A percentile compares a stretch with the other conserved stretches of the same genome.
These are phyloP conservation scores for Sympetrum striolatum DNA, from an alignment of 2,888 invertebrate species.

Conservation along the genomic window DNA sequence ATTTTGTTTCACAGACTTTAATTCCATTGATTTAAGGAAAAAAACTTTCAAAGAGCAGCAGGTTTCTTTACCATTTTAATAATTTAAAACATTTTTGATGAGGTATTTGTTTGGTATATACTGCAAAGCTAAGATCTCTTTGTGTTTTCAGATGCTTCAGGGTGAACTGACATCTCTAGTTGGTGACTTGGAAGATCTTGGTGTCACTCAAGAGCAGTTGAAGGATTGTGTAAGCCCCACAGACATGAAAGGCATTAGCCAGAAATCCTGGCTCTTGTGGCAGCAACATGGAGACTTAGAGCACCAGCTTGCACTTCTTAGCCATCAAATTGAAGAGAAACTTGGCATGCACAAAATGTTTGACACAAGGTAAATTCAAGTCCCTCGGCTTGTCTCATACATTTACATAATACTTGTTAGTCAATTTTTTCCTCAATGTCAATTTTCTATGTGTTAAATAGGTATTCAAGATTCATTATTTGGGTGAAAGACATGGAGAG, in stretches of 20 bases:
- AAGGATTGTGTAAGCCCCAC: slow-evolving; percentile 84
- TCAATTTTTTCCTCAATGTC: background rate
- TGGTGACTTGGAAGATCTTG: slow-evolving; percentile 73
- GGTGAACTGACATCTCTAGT: slow-evolving; percentile 66
- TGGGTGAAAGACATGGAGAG: slow-evolving; percentile 77
- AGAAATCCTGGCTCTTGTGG: slow-evolving; percentile 77
- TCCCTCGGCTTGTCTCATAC: background rate
- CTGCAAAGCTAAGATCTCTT: background rate
- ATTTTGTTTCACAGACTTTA: too few relatives aligned
- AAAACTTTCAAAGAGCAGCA: too few relatives aligned
- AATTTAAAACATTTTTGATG: too few relatives aligned
- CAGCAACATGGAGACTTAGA: slow-evolving; percentile 84
- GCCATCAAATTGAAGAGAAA: slow-evolving; percentile 76
- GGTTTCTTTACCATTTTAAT: too few relatives aligned
- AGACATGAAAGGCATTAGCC: slow-evolving; percentile 81
- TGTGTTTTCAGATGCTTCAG: slow-evolving; percentile 61
- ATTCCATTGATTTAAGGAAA: too few relatives aligned
- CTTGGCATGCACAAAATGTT: slow-evolving; percentile 75
- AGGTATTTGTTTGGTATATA: too few relatives aligned
- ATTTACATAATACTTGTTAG: too few relatives aligned
- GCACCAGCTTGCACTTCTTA: slow-evolving; percentile 75
- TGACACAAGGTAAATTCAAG: slow-evolving; percentile 58
- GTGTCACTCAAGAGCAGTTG: slow-evolving; percentile 79
- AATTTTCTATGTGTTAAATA: slow-evolving; percentile 49
- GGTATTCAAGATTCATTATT: slow-evolving; percentile 69